These are phyloP conservation scores for Hoplodrina ambigua DNA, from an alignment of 2,888 invertebrate species.

Conservation along the genomic window DNA sequence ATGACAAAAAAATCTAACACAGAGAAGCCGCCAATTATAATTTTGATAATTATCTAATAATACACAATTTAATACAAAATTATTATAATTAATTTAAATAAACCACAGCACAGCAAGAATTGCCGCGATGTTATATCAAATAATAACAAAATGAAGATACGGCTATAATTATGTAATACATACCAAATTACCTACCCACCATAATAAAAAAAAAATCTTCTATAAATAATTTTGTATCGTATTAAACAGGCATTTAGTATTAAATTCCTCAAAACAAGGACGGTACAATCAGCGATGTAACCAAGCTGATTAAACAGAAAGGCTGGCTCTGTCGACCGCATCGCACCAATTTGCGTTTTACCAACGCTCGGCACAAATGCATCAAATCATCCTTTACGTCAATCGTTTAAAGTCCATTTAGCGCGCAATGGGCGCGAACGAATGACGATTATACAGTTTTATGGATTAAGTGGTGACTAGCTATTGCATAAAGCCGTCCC, in stretches of 20 bases:
- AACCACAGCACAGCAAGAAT: no score
- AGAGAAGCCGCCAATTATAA: no score
- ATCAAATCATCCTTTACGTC: conserved; percentile 68
- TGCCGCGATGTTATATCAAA: background rate
- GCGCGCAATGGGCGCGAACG: conserved; percentile 61
- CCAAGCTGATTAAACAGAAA: conserved; percentile 65
- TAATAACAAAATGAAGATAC: background rate
- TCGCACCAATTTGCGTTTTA: conserved; percentile 63
- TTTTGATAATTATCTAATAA: no score
- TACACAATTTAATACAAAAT: no score
- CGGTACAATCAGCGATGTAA: conserved; percentile 57
- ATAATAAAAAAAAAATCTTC: no score
- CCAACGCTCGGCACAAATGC: conserved; percentile 60
- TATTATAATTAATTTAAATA: no score
- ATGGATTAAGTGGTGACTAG: conserved; percentile 56
- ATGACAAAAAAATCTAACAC: no score
- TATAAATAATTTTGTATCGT: background rate
- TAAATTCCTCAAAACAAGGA: conserved; percentile 32
- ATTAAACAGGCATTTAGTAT: conserved; percentile 1
- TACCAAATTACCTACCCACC: no score
- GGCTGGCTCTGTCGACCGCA: conserved; percentile 61
- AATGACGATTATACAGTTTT: conserved; percentile 64
- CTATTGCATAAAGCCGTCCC: conserved; percentile 46
- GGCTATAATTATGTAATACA: background rate
- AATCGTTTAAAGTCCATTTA: conserved; percentile 65